These are phyloP conservation scores for Drosophila kikkawai DNA, from an alignment of 1,140 invertebrate species.

Conservation along the genomic window DNA sequence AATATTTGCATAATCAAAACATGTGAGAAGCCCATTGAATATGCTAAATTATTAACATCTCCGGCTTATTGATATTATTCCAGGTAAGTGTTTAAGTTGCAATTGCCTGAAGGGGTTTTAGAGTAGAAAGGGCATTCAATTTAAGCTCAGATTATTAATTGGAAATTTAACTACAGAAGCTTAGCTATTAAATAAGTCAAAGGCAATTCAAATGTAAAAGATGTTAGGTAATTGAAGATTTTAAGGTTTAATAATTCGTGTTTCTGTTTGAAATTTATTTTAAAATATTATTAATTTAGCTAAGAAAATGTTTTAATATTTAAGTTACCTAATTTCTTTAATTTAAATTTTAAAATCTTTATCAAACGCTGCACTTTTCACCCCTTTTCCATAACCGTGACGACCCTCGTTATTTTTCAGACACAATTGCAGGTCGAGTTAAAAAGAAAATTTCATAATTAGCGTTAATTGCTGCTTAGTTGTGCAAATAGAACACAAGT, in stretches of 20 bases:
- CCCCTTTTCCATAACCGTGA: neutral
- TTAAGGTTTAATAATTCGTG: neutral
- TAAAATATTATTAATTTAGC: neutral
- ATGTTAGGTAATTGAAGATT: neutral
- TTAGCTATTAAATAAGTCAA: neutral
- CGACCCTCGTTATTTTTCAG: neutral
- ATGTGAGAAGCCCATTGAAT: slow-evolving; percentile 16
- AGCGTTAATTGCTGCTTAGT: slow-evolving; percentile 61
- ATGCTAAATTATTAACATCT: slow-evolving; percentile 28
- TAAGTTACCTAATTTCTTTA: no score
- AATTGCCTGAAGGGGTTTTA: neutral
- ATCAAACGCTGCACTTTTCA: neutral
- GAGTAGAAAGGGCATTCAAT: neutral
- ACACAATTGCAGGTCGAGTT: slow-evolving; percentile 36
- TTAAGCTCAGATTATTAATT: neutral
- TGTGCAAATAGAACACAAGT: slow-evolving; percentile 56
- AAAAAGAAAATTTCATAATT: slow-evolving; percentile 58
- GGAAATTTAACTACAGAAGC: neutral
- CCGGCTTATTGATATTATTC: slow-evolving; percentile 19
- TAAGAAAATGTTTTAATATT: neutral
- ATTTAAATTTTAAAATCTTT: neutral
- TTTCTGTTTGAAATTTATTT: neutral
- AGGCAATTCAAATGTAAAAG: neutral
- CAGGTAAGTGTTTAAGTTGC: slow-evolving; percentile 8
- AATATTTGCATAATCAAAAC: slow-evolving; percentile 30